Percentiles rank a stretch among this genome's conserved stretches.
Conservation (phyloP, 1,140 invertebrate genomes). For the Hyles vespertilio region DNA sequence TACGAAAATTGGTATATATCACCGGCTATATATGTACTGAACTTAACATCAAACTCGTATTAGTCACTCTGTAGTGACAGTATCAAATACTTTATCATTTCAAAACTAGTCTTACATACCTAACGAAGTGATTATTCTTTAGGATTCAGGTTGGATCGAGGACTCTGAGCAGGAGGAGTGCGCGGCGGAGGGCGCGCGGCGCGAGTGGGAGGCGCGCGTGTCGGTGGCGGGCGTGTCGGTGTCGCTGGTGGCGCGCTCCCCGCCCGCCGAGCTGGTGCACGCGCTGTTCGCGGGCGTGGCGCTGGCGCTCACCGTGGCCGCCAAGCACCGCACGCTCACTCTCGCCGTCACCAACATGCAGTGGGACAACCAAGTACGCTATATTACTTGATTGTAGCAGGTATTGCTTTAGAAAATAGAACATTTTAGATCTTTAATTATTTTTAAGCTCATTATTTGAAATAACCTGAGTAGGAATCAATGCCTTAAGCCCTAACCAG, state of each 20-base stretch:
- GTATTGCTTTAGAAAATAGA: too few relatives aligned
- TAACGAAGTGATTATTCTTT: not conserved
- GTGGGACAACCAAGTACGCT: conserved; percentile 88
- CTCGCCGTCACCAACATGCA: conserved; percentile 88
- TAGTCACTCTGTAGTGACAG: too few relatives aligned
- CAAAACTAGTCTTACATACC: too few relatives aligned
- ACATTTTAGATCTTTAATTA: too few relatives aligned
- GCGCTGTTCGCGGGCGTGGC: conserved; percentile 84
- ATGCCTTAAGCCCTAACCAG: too few relatives aligned
- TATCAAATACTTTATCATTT: too few relatives aligned
- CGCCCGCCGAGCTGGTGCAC: conserved; percentile 92
- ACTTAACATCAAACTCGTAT: too few relatives aligned
- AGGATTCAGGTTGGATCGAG: conserved; percentile 34
- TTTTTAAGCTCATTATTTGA: too few relatives aligned
- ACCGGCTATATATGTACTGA: too few relatives aligned
- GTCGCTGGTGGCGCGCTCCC: conserved; percentile 87
- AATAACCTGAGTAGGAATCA: too few relatives aligned
- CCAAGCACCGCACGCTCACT: conserved; percentile 77
- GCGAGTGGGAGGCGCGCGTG: conserved; percentile 79
- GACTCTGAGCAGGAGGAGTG: conserved; percentile 15
- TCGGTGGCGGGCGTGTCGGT: conserved; percentile 86
- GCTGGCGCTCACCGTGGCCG: conserved; percentile 79
- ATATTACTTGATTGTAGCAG: too few relatives aligned
- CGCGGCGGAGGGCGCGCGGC: conserved; percentile 3
- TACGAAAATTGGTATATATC: too few relatives aligned